Evolutionary conservation across 1,140 invertebrate genomes (phyloP).

Genomic region (Limonius californicus): DNA sequence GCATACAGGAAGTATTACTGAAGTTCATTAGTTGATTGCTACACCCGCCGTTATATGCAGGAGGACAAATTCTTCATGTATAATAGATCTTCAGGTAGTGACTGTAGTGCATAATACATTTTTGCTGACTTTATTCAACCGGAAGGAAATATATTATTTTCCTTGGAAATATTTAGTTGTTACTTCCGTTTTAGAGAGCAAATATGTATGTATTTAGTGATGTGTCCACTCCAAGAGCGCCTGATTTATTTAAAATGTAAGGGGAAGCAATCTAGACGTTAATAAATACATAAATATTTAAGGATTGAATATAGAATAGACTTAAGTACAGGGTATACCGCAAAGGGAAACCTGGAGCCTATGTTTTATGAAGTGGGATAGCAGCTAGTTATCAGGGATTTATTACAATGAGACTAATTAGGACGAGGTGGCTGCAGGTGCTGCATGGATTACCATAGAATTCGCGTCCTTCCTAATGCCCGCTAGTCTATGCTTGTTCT

Average conservation of each 20-base stretch:
- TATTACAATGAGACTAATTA: slow-evolving; percentile 38
- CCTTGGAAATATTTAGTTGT: no score
- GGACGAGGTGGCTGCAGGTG: slow-evolving; percentile 39
- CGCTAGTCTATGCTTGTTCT: slow-evolving; percentile 13
- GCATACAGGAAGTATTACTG: slow-evolving; percentile 21
- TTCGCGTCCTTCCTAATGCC: slow-evolving; percentile 29
- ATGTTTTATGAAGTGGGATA: slow-evolving; percentile 36
- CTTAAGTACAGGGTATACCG: slow-evolving; percentile 11
- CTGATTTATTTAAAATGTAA: slow-evolving; percentile 15
- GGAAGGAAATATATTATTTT: no score
- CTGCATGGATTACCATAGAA: slow-evolving; percentile 32
- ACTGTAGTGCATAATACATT: no score
- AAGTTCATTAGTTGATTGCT: slow-evolving; percentile 31
- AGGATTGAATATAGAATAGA: no score
- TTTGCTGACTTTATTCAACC: no score
- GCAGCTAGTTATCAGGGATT: slow-evolving; percentile 42
- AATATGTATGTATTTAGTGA: no score
- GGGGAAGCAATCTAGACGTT: slow-evolving; percentile 4
- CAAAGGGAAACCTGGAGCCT: slow-evolving; percentile 37
- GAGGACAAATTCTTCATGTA: no score
- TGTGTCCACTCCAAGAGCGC: slow-evolving; percentile 10
- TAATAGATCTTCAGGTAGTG: no score
- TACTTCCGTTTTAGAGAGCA: no score
- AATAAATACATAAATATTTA: slow-evolving; percentile 9
- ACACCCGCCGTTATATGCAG: background rate